A percentile compares a stretch with the other conserved stretches of the same genome.
Conservation (phyloP, 2,888 invertebrate genomes). For the Trissonchulus latispiculum region DNA sequence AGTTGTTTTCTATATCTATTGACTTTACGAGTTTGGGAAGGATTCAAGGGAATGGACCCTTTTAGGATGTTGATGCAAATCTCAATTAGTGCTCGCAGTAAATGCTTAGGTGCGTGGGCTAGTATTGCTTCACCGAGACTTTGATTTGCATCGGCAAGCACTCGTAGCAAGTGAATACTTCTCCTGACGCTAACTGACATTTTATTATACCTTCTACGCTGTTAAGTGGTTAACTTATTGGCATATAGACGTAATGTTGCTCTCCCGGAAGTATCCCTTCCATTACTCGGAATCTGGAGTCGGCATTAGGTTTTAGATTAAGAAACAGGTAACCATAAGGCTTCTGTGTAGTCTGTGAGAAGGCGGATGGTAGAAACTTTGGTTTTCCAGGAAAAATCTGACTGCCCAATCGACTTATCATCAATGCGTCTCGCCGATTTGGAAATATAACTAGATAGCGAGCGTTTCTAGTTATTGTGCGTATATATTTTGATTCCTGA, state of each 20-base stretch:
- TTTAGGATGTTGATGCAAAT: not conserved
- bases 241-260: not conserved
- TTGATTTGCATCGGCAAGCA: not conserved
- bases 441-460: constrained; percentile 18
- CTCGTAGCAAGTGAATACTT: not conserved
- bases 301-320: constrained; percentile 13
- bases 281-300: not conserved
- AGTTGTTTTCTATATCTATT: not conserved
- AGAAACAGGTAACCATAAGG: constrained; percentile 21
- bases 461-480: constrained; percentile 14
- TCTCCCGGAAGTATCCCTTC: constrained; percentile 9
- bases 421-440: constrained; percentile 14
- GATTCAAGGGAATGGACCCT: not conserved
- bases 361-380: constrained; percentile 15
- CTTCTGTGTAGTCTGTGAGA: constrained; percentile 7
- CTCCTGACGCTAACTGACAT: not conserved
- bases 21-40: too few relatives aligned
- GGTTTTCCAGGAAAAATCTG: constrained; percentile 16
- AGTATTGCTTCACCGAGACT: constrained; percentile 4
- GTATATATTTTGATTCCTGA: constrained; percentile 9
- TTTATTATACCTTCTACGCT: not conserved
- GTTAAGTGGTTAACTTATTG: not conserved
- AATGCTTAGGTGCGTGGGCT: not conserved
- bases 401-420: not conserved
- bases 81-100: not conserved